Evolutionary conservation across 2,113 vertebrate species (phyloP).

Genomic region (Mesocricetus auratus): DNA sequence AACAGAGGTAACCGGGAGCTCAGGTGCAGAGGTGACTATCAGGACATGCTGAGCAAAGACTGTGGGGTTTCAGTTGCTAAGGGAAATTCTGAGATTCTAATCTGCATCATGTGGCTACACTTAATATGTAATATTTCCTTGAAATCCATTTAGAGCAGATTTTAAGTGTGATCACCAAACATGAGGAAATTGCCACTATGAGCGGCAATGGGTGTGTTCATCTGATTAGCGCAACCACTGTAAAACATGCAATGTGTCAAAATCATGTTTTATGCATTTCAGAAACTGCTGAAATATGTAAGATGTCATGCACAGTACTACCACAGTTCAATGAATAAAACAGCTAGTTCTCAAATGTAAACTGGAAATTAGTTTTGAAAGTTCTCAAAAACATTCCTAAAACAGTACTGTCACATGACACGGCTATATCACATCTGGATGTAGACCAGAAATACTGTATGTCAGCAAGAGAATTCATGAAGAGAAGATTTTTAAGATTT

Average conservation of each 20-base stretch:
- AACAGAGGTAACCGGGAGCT: fast-evolving
- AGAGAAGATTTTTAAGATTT: background rate
- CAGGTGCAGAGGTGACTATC: background rate
- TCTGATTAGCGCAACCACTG: background rate
- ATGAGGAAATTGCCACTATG: background rate
- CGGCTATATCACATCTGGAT: background rate
- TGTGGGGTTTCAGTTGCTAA: background rate
- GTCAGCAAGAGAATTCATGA: background rate
- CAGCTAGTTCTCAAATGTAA: background rate
- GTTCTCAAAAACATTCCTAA: background rate
- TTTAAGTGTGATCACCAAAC: too few relatives aligned
- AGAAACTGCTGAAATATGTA: background rate
- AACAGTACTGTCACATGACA: background rate
- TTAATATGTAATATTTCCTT: background rate
- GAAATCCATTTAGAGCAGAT: background rate
- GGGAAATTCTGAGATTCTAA: background rate
- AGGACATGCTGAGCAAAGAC: background rate
- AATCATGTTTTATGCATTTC: background rate
- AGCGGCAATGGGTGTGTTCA: background rate
- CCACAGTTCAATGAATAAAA: background rate
- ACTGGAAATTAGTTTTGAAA: background rate
- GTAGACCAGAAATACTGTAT: background rate
- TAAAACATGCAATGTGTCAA: background rate
- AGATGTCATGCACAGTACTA: background rate
- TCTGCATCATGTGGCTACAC: background rate